Conservation (phyloP, 2,888 invertebrate genomes). For the Zygogramma bicolorata region DNA sequence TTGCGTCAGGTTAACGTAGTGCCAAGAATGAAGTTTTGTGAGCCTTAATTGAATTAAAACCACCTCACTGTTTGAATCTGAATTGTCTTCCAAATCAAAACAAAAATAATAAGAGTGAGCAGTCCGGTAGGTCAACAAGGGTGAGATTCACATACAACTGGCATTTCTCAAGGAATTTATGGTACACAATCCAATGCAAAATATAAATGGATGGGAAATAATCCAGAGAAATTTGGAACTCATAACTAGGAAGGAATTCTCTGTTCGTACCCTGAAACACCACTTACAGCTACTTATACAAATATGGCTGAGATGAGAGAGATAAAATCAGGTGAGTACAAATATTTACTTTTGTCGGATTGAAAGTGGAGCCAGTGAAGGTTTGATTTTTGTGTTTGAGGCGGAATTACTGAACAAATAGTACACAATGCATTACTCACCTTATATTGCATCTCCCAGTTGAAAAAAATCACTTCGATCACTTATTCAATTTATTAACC, state of each 20-base stretch:
- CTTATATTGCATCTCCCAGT: too few species aligned
- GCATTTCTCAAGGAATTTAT: background rate
- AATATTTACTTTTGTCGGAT: too few species aligned
- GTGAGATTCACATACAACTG: background rate
- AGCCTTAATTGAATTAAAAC: too few species aligned
- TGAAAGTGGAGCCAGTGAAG: too few species aligned
- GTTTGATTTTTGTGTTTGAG: background rate
- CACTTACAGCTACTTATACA: background rate
- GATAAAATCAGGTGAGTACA: background rate
- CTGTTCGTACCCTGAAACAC: background rate
- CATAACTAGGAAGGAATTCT: background rate
- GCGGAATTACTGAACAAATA: too few species aligned
- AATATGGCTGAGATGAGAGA: background rate
- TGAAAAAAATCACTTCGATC: too few species aligned
- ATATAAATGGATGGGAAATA: background rate
- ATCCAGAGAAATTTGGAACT: conserved; percentile 1
- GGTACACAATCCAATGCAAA: background rate
- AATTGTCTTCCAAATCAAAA: too few species aligned
- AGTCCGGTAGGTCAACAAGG: background rate
- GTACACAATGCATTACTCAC: too few species aligned
- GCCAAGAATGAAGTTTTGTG: background rate
- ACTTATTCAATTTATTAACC: too few species aligned
- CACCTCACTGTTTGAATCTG: too few species aligned
- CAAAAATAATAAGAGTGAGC: background rate
- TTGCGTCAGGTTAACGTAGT: background rate